Conservation (phyloP, 2,113 vertebrate genomes). For the Cryptoleucopteryx plumbea region DNA sequence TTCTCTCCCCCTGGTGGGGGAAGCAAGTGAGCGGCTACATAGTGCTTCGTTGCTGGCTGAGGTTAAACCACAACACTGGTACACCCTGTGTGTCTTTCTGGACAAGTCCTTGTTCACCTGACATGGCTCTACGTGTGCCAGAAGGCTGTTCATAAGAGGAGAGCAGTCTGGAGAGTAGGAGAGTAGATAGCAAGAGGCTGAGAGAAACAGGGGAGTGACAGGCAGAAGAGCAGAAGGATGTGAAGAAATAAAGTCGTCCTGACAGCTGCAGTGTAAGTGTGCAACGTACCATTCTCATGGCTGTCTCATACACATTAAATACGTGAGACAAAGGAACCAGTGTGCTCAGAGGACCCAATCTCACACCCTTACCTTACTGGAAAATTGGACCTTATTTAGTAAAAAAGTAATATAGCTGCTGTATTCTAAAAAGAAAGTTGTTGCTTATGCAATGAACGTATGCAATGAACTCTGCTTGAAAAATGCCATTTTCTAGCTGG, state of each 20-base stretch:
- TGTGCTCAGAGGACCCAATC: background rate
- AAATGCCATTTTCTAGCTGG: background rate
- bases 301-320: background rate
- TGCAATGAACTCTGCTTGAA: background rate
- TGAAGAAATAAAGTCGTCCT: background rate
- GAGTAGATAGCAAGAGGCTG: background rate
- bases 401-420: background rate
- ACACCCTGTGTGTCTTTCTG: background rate
- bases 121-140: accelerated
- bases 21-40: too few species aligned
- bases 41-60: too few species aligned
- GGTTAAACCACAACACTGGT: too few species aligned
- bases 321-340: background rate
- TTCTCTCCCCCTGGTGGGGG: too few species aligned
- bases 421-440: background rate
- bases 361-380: background rate
- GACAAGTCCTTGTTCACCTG: background rate
- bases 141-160: background rate
- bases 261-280: background rate
- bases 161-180: background rate
- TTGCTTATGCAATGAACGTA: accelerated
- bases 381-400: background rate
- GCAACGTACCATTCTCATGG: accelerated
- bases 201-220: background rate
- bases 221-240: background rate